phyloP scores from a whole-genome alignment of 2,888 invertebrate genomes.

The Watsonalla cultraria region DNA sequence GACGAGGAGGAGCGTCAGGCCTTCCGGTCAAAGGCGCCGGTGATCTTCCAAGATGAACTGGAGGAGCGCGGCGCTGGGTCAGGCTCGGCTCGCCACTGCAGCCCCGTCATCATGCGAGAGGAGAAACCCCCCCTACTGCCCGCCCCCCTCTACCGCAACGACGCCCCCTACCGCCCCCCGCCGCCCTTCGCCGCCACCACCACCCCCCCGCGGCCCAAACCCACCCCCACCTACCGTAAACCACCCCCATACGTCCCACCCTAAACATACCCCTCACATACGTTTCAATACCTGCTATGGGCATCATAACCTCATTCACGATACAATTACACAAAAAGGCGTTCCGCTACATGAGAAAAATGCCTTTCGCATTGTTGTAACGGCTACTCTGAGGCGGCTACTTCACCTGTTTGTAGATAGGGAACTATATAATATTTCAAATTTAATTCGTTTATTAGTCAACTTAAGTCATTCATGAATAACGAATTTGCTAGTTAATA shows the following conservation, averaged over 20 bases:
- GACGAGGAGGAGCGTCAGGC: constrained; percentile 90
- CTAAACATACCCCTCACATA: constrained; percentile 73
- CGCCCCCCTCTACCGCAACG: constrained; percentile 80
- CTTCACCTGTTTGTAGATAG: no score
- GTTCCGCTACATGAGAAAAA: no score
- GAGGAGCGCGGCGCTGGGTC: constrained; percentile 95
- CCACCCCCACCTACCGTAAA: constrained; percentile 94
- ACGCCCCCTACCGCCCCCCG: constrained; percentile 93
- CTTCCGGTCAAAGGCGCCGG: constrained; percentile 91
- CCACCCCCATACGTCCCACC: constrained; percentile 98
- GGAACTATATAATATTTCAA: no score
- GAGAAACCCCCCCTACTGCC: constrained; percentile 96
- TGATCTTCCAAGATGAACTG: constrained; percentile 97
- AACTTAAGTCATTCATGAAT: no score
- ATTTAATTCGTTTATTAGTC: no score
- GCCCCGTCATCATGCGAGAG: constrained; percentile 95
- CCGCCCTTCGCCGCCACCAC: constrained; percentile 89
- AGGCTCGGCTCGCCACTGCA: constrained; percentile 88
- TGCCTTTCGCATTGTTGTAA: neutral
- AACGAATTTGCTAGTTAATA: neutral
- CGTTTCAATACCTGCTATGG: neutral
- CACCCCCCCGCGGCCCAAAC: constrained; percentile 88
- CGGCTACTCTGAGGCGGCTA: no score
- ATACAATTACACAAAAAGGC: neutral
- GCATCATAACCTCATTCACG: neutral